Conservation (phyloP, 2,113 vertebrate species). For the Apteryx mantelli region DNA sequence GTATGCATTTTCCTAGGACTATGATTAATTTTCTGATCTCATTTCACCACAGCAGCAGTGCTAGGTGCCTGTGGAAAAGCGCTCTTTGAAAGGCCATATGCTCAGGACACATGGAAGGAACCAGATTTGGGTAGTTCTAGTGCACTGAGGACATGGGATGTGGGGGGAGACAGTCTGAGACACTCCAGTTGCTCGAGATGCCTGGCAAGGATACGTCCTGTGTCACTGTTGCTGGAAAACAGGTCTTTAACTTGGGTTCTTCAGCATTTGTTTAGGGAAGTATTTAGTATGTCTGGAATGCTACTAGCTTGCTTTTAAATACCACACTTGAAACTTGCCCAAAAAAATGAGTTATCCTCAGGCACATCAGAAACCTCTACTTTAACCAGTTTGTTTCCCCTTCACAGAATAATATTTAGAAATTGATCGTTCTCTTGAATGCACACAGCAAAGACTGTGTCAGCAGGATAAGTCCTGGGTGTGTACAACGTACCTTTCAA, state of each 20-base stretch:
- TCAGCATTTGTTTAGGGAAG: background rate
- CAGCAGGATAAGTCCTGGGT: background rate
- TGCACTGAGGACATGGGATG: background rate
- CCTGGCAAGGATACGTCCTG: background rate
- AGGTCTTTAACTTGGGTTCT: background rate
- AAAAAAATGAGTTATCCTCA: background rate
- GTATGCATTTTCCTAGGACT: background rate
- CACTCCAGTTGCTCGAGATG: background rate
- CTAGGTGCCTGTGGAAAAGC: background rate
- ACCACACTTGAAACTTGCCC: background rate
- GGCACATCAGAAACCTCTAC: background rate
- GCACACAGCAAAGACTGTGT: background rate
- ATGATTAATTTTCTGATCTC: background rate
- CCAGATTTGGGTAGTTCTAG: background rate
- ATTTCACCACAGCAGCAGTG: background rate
- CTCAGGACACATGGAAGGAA: background rate
- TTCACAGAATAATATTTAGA: background rate
- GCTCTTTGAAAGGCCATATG: background rate
- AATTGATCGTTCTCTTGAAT: background rate
- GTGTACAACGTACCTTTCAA: background rate
- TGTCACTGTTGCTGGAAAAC: background rate
- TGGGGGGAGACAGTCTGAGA: background rate
- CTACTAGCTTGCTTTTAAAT: constrained; percentile 22
- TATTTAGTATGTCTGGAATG: background rate
- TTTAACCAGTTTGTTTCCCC: background rate